A percentile compares a stretch with the other conserved stretches of the same genome.
Conservation (phyloP, 2,888 invertebrate genomes). For the Mermis nigrescens region DNA sequence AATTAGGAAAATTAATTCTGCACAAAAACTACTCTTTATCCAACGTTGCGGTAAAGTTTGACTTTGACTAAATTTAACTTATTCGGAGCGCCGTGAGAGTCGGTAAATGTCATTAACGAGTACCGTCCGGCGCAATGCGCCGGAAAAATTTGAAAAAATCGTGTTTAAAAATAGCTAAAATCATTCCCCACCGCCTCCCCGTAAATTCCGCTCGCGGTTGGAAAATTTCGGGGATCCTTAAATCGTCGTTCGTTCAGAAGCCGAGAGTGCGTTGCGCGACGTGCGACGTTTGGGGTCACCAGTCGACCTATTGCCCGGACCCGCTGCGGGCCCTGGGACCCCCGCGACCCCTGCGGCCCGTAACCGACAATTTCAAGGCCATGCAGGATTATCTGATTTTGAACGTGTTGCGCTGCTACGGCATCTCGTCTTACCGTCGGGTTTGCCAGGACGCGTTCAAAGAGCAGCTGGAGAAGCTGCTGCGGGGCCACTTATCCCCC, state of each 20-base stretch:
- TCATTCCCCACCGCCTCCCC: too few relatives aligned
- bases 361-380: background rate
- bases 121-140: too few relatives aligned
- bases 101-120: too few relatives aligned
- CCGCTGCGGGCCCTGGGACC: background rate
- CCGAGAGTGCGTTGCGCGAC: background rate
- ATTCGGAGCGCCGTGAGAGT: too few relatives aligned
- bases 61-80: too few relatives aligned
- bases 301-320: background rate
- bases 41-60: too few relatives aligned
- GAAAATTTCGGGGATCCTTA: background rate
- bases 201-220: background rate
- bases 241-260: background rate
- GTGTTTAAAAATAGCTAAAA: too few relatives aligned
- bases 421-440: background rate
- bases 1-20: too few relatives aligned
- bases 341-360: background rate
- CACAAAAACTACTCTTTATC: too few relatives aligned
- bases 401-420: background rate
- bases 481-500: constrained; percentile 16
- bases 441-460: background rate
- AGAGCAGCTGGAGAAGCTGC: background rate
- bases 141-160: too few relatives aligned
- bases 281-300: background rate
- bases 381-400: background rate